phyloP scores from a whole-genome alignment of 2,113 vertebrate genomes.

The Coracopsis vasa region DNA sequence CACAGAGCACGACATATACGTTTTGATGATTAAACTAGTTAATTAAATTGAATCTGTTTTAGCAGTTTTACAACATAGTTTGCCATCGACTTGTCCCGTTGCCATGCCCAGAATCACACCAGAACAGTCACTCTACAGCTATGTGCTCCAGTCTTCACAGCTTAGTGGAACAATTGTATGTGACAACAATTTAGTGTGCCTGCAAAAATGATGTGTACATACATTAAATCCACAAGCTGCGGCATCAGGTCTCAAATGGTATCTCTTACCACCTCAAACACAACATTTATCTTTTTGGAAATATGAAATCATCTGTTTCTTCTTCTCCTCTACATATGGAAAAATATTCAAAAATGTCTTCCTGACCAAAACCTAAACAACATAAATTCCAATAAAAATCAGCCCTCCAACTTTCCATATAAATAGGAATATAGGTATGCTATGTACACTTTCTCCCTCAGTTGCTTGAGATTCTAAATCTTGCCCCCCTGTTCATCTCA shows the following conservation, averaged over 20 bases:
- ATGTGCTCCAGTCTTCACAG: not conserved
- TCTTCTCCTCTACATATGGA: not conserved
- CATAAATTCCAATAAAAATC: not conserved
- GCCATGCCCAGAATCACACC: not conserved
- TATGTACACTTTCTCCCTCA: not conserved
- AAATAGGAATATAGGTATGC: not conserved
- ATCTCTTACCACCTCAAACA: not conserved
- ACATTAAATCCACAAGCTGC: not conserved
- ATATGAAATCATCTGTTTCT: not conserved
- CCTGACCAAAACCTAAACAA: not conserved
- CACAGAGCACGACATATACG: accelerated
- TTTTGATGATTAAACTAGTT: not conserved
- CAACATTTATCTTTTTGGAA: not conserved
- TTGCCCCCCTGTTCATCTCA: not conserved
- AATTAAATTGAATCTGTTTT: not conserved
- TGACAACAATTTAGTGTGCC: not conserved
- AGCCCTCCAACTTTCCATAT: not conserved
- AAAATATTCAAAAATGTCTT: not conserved
- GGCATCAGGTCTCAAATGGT: not conserved
- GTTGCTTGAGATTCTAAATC: not conserved
- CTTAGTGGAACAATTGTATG: not conserved
- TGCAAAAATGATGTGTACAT: not conserved
- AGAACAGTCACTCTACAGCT: not conserved
- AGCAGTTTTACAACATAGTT: not conserved
- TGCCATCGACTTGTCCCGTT: not conserved